Percentiles rank a stretch among this genome's conserved stretches.
Evolutionary conservation across 2,113 vertebrate species (phyloP).

Genomic region (Falco punctatus): DNA sequence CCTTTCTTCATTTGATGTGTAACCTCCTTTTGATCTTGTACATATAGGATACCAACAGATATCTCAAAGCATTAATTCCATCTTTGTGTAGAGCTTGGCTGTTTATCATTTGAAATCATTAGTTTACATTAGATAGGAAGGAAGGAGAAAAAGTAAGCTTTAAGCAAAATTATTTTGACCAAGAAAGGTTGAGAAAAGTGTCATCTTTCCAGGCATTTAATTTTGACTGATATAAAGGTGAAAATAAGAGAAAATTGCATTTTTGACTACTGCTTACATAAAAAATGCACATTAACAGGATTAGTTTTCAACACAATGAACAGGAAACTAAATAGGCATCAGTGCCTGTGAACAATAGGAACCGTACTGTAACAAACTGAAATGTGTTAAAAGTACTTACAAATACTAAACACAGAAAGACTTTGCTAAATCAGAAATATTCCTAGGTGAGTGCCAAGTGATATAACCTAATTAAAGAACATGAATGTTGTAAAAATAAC

Average conservation of each 20-base stretch:
- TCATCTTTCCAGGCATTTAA: not conserved
- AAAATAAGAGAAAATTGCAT: not conserved
- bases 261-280: not conserved
- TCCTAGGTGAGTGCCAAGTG: not conserved
- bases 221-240: not conserved
- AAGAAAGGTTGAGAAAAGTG: not conserved
- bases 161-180: not conserved
- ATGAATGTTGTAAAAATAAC: not conserved
- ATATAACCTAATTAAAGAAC: not conserved
- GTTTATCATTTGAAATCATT: constrained; percentile 7
- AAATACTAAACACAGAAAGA: not conserved
- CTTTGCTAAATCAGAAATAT: not conserved
- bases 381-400: not conserved
- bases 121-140: not conserved
- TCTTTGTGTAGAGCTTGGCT: not conserved
- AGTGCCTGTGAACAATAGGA: not conserved
- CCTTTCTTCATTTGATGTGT: not conserved
- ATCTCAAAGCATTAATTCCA: not conserved
- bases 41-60: not conserved
- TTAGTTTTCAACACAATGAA: not conserved
- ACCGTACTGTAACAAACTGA: not conserved
- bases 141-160: not conserved
- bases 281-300: not conserved
- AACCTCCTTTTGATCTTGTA: not conserved
- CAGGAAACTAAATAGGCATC: not conserved